Evolutionary conservation across 2,113 vertebrate genomes (phyloP), one percentile per base, ranked within the genome.

Genomic region (Megatriorchis doriae): DNA sequence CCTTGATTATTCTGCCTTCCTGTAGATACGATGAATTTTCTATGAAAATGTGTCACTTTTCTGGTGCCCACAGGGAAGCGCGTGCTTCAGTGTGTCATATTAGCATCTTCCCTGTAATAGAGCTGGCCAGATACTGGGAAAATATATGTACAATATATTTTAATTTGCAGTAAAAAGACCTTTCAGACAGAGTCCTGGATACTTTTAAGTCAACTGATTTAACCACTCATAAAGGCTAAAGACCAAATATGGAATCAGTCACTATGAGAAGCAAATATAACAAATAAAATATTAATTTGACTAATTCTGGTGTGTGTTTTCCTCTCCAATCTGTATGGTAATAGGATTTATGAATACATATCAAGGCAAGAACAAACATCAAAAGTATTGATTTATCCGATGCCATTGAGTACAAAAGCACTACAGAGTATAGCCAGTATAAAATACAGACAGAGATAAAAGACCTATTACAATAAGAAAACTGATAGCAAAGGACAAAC

Each of bases 401-500:
- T 80, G 63, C 50, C 42, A 77, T 53, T 38, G 58, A 95, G 90
- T 85, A 91, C 79, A 86, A 93, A 94, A 79, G 52, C 72, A 78
- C 80, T 90, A 52, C 38, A 65, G 63, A 88, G 40, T 85, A 73
- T 3, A 86, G 53, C 22, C 40, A 94, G 38, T 45, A 75, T n/a
- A 89, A 75, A 88, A 95, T 36, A 79, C 59, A 93, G 80, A 92
- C 26, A 88, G 90, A 55, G 91, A 97, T 87, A 91, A 95, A 97
- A 95, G 82, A 93, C 86, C 66, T 81, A 61, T 78, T 94, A 96
- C 36, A 90, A 93, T 85, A 53, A 97, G n/a, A 36, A 96, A 96
- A 89, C 48, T 84, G 50, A 90, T 84, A 82, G 95, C 81, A 87
- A 59, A 93, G 55, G 86, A 93, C 82, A 95, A 94, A 61, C 56